phyloP scores from a whole-genome alignment of 1,140 invertebrate species.

The Atta cephalotes region DNA sequence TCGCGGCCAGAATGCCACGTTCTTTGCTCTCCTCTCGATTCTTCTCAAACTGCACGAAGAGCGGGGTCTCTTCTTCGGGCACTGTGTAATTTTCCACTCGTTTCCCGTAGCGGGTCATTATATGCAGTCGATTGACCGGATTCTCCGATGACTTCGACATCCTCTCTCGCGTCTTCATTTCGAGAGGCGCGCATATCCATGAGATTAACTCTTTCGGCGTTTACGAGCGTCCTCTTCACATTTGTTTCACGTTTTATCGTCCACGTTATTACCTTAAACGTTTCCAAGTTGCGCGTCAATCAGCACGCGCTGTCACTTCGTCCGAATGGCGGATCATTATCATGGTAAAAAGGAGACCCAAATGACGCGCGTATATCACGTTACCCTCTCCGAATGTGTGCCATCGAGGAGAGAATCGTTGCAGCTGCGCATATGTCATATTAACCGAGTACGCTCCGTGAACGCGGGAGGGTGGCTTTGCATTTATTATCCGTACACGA shows the following conservation, averaged over 20 bases:
- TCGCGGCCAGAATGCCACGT: conserved; percentile 66
- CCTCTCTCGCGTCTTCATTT: conserved; percentile 30
- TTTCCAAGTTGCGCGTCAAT: conserved; percentile 10
- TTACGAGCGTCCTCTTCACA: not conserved
- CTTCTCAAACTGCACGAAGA: conserved; percentile 4
- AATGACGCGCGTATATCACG: not conserved
- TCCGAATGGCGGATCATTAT: conserved; percentile 8
- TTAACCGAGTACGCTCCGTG: not conserved
- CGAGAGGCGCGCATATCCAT: not conserved
- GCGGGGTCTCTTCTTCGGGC: conserved; percentile 2
- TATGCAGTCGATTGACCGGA: conserved; percentile 50
- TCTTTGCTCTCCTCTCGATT: conserved; percentile 60
- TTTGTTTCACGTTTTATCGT: not conserved
- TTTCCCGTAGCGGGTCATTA: conserved; percentile 67
- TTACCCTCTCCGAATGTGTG: conserved; percentile 21
- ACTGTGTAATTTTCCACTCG: conserved; percentile 69
- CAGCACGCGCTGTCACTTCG: not conserved
- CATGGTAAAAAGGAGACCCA: not conserved
- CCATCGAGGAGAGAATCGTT: not conserved
- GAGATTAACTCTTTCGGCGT: conserved; percentile 4
- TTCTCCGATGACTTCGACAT: conserved; percentile 17
- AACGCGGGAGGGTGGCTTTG: conserved; percentile 23
- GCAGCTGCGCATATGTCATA: conserved; percentile 21
- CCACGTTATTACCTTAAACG: conserved; percentile 23
- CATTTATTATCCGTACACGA: conserved; percentile 28